Conservation (phyloP, 2,888 invertebrate genomes). For the Melanchra persicariae region DNA sequence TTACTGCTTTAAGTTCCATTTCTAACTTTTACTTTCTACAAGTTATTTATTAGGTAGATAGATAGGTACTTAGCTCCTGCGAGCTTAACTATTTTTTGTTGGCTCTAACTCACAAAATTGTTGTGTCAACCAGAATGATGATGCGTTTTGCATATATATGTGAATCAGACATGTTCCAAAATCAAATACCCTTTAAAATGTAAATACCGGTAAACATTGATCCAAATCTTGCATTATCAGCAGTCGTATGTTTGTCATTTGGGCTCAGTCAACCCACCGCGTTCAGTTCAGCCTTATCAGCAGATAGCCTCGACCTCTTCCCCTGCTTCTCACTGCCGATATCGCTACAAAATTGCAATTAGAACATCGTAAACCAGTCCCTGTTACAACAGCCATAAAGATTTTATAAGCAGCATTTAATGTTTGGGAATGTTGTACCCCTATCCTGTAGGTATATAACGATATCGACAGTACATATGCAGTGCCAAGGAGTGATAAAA, state of each 20-base stretch:
- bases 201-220: conserved; percentile 57
- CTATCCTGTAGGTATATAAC: conserved; percentile 77
- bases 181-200: conserved; percentile 20
- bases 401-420: conserved; percentile 44
- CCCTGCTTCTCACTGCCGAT: conserved; percentile 76
- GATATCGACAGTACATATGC: conserved; percentile 76
- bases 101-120: neutral
- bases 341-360: conserved; percentile 49
- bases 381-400: conserved; percentile 64
- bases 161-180: conserved; percentile 9
- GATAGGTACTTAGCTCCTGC: conserved; percentile 19
- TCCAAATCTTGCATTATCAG: conserved; percentile 61
- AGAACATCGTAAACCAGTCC: conserved; percentile 59
- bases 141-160: conserved; percentile 1
- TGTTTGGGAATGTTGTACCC: conserved; percentile 72
- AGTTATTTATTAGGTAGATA: conserved; percentile 32
- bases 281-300: conserved; percentile 81
- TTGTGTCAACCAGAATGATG: neutral
- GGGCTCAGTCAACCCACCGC: conserved; percentile 79
- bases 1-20: conserved; percentile 44
- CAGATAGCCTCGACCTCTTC: conserved; percentile 88
- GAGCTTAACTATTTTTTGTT: conserved; percentile 2
- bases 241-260: conserved; percentile 74
- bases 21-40: conserved; percentile 59
- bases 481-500: conserved; percentile 66